These are phyloP conservation scores for Dromiciops gliroides DNA, from an alignment of 2,113 vertebrate genomes.

Conservation along the genomic window DNA sequence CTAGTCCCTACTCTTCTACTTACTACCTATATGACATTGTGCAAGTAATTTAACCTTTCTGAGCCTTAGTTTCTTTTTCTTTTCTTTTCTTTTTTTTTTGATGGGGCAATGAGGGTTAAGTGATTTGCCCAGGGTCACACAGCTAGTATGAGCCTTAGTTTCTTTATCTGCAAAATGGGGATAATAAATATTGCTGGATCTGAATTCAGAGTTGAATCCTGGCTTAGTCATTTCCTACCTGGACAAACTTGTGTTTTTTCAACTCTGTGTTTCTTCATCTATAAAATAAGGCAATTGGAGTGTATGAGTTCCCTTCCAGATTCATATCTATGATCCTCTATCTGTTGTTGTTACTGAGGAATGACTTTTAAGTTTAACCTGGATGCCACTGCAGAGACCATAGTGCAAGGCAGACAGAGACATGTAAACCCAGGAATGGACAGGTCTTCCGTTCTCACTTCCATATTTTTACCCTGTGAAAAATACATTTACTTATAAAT, in stretches of 20 bases:
- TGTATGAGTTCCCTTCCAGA: neutral
- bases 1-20: neutral
- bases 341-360: neutral
- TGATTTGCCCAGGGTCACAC: too few relatives aligned
- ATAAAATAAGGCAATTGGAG: neutral
- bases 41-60: neutral
- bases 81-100: too few relatives aligned
- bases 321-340: neutral
- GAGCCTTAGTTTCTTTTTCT: too few relatives aligned
- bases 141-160: neutral
- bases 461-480: neutral
- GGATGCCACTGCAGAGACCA: neutral
- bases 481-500: constrained; percentile 4
- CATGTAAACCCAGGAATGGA: neutral
- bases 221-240: neutral
- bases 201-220: neutral
- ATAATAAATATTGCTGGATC: neutral
- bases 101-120: too few relatives aligned
- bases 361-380: neutral
- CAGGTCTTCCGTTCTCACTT: neutral
- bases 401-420: neutral
- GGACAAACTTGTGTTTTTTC: neutral
- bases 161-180: neutral
- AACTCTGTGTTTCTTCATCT: neutral
- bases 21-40: neutral